Conservation (phyloP, 2,113 vertebrate genomes). For the Ageneiosus marmoratus region DNA sequence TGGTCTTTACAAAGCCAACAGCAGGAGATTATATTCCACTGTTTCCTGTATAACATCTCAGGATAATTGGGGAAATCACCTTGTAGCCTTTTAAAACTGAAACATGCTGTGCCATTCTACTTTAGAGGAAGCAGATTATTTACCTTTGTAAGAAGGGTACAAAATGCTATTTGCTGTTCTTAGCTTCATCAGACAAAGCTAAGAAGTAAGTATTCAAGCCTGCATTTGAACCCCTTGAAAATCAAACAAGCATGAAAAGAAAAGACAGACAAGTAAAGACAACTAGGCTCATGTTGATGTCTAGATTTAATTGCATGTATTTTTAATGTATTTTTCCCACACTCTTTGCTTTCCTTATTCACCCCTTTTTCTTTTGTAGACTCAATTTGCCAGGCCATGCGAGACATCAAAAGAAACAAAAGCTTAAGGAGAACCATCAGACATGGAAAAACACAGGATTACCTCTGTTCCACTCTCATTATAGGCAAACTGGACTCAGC, state of each 20-base stretch:
- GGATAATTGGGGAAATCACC: background rate
- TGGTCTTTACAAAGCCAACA: background rate
- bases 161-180: background rate
- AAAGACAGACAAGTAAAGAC: background rate
- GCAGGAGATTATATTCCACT: background rate
- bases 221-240: background rate
- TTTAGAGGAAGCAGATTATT: background rate
- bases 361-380: background rate
- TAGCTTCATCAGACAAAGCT: background rate
- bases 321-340: background rate
- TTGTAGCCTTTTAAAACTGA: background rate
- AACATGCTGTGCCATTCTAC: background rate
- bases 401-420: background rate
- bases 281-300: background rate
- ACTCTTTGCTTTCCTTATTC: background rate
- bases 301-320: background rate
- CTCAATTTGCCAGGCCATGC: background rate
- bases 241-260: background rate
- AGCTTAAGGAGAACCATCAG: slow-evolving; percentile 14
- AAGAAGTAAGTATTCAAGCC: background rate
- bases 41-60: background rate
- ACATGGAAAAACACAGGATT: slow-evolving; percentile 31
- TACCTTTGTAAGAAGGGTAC: background rate
- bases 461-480: slow-evolving; percentile 22
- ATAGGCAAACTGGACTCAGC: slow-evolving; percentile 34